Percentiles rank a stretch among this genome's conserved stretches.
phyloP scores from a whole-genome alignment of 2,113 vertebrate species.

The Turnix velox region DNA sequence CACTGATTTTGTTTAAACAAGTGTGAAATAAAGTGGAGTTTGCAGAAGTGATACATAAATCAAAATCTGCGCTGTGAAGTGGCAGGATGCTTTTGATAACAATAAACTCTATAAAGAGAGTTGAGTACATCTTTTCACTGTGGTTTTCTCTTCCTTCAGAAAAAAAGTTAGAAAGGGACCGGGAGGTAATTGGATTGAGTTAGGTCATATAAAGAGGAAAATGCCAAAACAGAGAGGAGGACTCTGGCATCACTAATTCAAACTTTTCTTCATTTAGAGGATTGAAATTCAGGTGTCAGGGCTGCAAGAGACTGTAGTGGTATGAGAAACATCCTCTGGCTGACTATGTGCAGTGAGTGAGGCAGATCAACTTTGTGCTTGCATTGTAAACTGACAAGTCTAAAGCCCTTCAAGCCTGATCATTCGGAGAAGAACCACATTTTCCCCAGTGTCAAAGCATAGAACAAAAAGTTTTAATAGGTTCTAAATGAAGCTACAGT shows the following conservation, averaged over 20 bases:
- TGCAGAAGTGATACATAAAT: not conserved
- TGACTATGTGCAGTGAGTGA: not conserved
- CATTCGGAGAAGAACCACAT: not conserved
- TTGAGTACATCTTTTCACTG: not conserved
- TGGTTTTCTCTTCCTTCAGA: not conserved
- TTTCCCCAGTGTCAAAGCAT: not conserved
- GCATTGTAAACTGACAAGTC: not conserved
- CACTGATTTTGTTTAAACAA: not conserved
- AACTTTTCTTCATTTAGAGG: not conserved
- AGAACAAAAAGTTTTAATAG: not conserved
- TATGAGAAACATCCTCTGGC: not conserved
- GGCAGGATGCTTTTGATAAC: not conserved
- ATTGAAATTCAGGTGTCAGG: fast-evolving
- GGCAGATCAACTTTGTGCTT: not conserved
- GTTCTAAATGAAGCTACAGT: not conserved
- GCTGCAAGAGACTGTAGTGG: not conserved
- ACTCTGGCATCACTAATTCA: not conserved
- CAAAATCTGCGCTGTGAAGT: not conserved
- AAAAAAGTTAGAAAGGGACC: not conserved
- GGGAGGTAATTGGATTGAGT: not conserved
- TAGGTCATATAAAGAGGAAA: not conserved
- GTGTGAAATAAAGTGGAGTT: not conserved
- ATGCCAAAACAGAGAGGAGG: not conserved
- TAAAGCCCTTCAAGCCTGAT: not conserved
- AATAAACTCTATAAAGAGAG: not conserved